Percentiles rank a stretch among this genome's conserved stretches.
Conservation (phyloP, 2,113 vertebrate species). For the Scomber japonicus region DNA sequence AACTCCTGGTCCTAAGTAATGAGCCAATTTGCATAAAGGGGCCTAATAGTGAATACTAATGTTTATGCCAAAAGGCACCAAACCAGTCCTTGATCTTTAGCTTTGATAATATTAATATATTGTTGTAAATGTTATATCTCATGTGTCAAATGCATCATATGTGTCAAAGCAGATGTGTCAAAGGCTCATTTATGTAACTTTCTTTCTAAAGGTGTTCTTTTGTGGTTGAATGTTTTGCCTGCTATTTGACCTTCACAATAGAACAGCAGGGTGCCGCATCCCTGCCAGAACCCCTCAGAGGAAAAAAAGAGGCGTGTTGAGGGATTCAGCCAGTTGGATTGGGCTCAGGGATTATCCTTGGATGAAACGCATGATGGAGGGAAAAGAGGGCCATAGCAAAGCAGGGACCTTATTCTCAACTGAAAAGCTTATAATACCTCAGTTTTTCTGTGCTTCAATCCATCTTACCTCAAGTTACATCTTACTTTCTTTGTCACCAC, state of each 20-base stretch:
- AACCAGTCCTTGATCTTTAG: neutral
- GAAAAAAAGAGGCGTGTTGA: slow-evolving; percentile 24
- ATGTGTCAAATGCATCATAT: neutral
- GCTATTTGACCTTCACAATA: slow-evolving; percentile 46
- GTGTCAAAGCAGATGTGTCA: neutral
- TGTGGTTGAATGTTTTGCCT: neutral
- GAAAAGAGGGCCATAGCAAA: slow-evolving; percentile 6
- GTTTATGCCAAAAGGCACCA: neutral
- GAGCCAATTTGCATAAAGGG: neutral
- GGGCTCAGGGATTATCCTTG: slow-evolving; percentile 47
- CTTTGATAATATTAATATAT: neutral
- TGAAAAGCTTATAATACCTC: neutral
- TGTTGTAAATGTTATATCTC: neutral
- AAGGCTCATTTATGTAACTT: neutral
- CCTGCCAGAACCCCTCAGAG: slow-evolving; percentile 19
- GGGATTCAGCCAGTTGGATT: slow-evolving; percentile 42
- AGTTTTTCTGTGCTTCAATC: neutral
- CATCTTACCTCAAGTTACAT: too few relatives aligned
- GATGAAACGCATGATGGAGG: slow-evolving; percentile 17
- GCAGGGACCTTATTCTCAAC: neutral
- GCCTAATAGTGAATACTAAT: neutral
- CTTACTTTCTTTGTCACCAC: neutral
- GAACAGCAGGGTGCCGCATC: slow-evolving; percentile 8
- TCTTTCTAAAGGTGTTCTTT: neutral
- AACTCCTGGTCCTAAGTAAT: neutral